Evolutionary conservation across 1,140 invertebrate genomes (phyloP), one percentile per base, ranked within the genome.

Genomic region (Nixonia krombeini): DNA sequence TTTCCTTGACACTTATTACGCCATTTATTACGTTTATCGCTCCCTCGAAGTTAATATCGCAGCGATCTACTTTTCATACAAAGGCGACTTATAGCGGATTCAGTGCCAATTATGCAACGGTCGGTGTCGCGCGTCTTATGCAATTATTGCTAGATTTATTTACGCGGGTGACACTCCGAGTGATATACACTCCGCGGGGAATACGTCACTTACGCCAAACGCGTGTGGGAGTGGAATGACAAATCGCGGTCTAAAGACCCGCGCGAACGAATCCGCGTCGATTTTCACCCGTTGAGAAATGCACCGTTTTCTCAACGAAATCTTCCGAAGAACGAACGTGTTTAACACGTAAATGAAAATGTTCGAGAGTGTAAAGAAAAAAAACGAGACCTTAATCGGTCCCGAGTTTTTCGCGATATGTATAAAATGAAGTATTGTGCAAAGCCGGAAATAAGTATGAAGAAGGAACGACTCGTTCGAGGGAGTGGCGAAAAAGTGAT

Each of bases 41-140:
- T 38, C 41, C n/a, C n/a, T n/a, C 55, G 42, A 35, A 35, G 8
- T 8, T 21, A 21, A 21, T 21, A 59, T 55, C 66, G 57, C 57
- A 53, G 67, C 56, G 56, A 51, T 70, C 59, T 70, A 64, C 59
- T 69, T 70, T 70, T 70, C 61, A 64, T 64, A 70, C 67, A 64
- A 59, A 64, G 56, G 53, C 47, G 17, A 41, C 52, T 45, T 49
- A 44, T 38, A 41, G 55, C 44, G 55, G 59, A 64, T 70, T 59
- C 55, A 55, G 50, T 63, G 59, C 59, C 66, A 70, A 70, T 70
- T 70, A 64, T 56, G 66, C 66, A 63, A 70, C 51, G 46, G 45
- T 55, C 33, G 47, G 31, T 55, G 59, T 58, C 50, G 58, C 37
- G 50, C 49, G 66, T 29, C 58, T 69, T 69, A 55, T 69, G 66